phyloP scores from a whole-genome alignment of 2,888 invertebrate species.

The Hirudinaria manillensis region DNA sequence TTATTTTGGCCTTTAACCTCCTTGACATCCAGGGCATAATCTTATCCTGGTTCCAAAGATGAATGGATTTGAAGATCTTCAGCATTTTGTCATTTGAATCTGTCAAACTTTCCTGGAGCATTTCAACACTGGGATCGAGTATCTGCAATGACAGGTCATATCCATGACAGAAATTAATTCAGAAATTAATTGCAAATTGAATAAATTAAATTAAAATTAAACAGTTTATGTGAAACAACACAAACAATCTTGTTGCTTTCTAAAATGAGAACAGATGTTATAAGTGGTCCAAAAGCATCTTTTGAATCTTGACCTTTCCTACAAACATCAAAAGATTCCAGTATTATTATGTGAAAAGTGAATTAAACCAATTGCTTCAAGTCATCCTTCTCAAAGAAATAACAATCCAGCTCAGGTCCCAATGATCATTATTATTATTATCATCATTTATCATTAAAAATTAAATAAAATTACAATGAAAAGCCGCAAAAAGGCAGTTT shows the following conservation, averaged over 20 bases:
- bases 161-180: neutral
- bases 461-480: neutral
- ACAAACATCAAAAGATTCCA: neutral
- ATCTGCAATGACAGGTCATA: slow-evolving; percentile 40
- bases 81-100: slow-evolving; percentile 73
- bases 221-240: neutral
- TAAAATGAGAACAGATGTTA: slow-evolving; percentile 9
- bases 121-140: slow-evolving; percentile 78
- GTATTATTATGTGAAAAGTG: neutral
- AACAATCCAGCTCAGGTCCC: neutral
- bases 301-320: slow-evolving; percentile 14
- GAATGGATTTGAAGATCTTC: slow-evolving; percentile 80
- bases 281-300: neutral
- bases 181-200: neutral
- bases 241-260: slow-evolving; percentile 3
- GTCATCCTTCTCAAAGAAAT: neutral
- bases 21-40: slow-evolving; percentile 34
- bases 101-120: slow-evolving; percentile 78
- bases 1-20: slow-evolving; percentile 11
- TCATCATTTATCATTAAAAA: no score
- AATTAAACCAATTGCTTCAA: neutral
- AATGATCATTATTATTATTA: no score
- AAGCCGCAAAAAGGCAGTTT: neutral
- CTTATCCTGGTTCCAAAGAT: slow-evolving; percentile 71
- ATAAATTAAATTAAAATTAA: neutral